Percentiles rank a stretch among this genome's conserved stretches.
Evolutionary conservation across 1,140 invertebrate species (phyloP).

Genomic region (Aphaenogaster ashmeadi): DNA sequence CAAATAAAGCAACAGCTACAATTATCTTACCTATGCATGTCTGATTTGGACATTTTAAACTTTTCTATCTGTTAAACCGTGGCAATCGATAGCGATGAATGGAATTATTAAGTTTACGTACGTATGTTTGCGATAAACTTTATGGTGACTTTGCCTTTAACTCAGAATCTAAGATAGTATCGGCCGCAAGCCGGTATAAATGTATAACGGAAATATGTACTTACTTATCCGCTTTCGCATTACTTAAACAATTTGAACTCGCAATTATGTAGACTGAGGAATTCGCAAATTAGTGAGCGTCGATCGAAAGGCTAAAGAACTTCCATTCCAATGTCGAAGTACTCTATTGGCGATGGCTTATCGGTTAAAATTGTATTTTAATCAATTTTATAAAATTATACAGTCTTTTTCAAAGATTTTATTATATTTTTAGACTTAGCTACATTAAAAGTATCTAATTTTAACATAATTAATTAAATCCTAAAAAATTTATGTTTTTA

Average conservation of each 20-base stretch:
- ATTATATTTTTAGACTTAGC: no score
- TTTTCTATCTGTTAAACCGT: neutral
- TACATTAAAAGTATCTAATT: neutral
- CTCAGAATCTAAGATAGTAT: neutral
- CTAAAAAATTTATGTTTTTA: neutral
- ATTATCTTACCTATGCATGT: neutral
- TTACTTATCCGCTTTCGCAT: conserved; percentile 44
- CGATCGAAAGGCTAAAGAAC: neutral
- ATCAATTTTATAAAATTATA: no score
- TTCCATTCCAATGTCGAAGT: neutral
- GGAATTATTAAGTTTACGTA: neutral
- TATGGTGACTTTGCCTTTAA: neutral
- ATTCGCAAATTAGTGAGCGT: neutral
- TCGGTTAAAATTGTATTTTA: no score
- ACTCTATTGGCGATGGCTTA: no score
- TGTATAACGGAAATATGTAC: neutral
- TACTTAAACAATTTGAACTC: conserved; percentile 16
- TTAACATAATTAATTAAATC: neutral
- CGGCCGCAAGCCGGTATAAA: neutral
- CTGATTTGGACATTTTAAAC: neutral
- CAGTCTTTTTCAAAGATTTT: neutral
- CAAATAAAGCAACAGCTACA: neutral
- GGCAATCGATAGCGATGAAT: neutral
- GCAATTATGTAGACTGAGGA: neutral
- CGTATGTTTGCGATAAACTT: neutral